phyloP scores from a whole-genome alignment of 2,797 vertebrate genomes.

The Florisuga fusca region DNA sequence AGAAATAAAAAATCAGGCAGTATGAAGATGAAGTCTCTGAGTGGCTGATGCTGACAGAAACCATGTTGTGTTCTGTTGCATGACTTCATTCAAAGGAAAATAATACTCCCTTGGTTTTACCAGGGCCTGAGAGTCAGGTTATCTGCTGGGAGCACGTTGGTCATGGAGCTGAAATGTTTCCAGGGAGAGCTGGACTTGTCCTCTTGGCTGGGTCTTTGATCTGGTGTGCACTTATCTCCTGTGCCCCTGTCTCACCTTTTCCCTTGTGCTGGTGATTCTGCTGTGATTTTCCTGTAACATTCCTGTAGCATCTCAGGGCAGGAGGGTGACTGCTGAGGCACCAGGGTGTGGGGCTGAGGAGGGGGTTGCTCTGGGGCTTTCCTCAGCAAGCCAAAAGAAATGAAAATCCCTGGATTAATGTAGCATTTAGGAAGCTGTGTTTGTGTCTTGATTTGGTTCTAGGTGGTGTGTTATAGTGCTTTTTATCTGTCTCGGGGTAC shows the following conservation, averaged over 20 bases:
- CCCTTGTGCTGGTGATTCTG: not conserved
- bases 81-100: constrained; percentile 67
- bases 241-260: not conserved
- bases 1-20: not conserved
- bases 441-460: not conserved
- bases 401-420: not conserved
- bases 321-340: not conserved
- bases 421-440: not conserved
- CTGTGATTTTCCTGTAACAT: not conserved
- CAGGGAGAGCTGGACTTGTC: not conserved
- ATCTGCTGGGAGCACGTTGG: constrained; percentile 14
- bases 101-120: not conserved
- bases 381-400: not conserved
- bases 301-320: not conserved
- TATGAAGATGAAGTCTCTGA: constrained; percentile 16
- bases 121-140: not conserved
- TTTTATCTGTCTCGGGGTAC: not conserved
- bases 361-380: not conserved
- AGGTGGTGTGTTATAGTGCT: not conserved
- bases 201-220: not conserved
- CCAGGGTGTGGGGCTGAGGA: not conserved
- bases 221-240: not conserved
- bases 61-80: constrained; percentile 42
- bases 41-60: constrained; percentile 71
- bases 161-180: not conserved